Conservation (phyloP, 2,113 vertebrate species). For the Caloenas nicobarica region DNA sequence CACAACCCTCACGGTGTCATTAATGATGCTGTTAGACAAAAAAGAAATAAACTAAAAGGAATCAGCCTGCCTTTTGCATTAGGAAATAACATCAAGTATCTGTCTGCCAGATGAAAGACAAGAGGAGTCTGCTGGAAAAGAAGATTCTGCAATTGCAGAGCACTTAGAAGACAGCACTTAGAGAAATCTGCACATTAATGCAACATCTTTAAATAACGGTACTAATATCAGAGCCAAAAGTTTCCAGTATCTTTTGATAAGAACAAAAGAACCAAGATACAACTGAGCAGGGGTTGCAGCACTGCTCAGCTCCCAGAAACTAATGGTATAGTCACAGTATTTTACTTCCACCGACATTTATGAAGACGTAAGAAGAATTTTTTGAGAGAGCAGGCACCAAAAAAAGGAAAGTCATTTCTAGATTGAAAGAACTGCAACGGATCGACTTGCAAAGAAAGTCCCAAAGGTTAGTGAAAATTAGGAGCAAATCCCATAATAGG, state of each 20-base stretch:
- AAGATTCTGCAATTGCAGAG: not conserved
- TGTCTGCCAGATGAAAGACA: not conserved
- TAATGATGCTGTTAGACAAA: slow-evolving; percentile 2
- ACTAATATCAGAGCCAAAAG: not conserved
- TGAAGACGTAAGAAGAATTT: not conserved
- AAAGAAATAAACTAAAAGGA: slow-evolving; percentile 16
- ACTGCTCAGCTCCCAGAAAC: not conserved
- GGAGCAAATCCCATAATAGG: fast-evolving
- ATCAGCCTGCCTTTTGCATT: not conserved
- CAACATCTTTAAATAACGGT: not conserved
- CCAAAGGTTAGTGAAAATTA: not conserved
- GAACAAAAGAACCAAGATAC: not conserved
- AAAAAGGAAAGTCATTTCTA: not conserved
- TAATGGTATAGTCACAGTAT: not conserved
- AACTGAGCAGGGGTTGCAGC: not conserved
- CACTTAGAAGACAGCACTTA: not conserved
- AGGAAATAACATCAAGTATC: slow-evolving; percentile 7
- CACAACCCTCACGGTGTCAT: not conserved
- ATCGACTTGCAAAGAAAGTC: not conserved
- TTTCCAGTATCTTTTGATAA: not conserved
- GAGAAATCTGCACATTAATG: not conserved
- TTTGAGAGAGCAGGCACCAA: not conserved
- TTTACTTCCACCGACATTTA: not conserved
- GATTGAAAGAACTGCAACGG: not conserved
- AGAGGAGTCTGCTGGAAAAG: not conserved